These are phyloP conservation scores for Phyllostomus hastatus DNA, from an alignment of 2,113 vertebrate genomes.

Conservation along the genomic window DNA sequence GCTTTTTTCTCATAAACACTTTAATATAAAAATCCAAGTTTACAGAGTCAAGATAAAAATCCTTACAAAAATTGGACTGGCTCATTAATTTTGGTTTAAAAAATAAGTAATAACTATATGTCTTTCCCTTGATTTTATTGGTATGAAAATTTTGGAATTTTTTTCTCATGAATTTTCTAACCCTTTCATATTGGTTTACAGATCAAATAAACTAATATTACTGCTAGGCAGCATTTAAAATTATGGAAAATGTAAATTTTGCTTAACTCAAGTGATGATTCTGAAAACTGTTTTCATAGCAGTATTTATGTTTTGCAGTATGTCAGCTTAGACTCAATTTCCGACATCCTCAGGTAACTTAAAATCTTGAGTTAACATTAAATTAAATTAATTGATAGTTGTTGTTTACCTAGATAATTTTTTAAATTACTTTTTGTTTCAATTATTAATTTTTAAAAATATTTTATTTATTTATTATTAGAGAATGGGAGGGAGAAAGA, in stretches of 20 bases:
- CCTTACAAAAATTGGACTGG: background rate
- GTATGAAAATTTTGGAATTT: background rate
- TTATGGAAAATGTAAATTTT: slow-evolving; percentile 5
- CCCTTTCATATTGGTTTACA: background rate
- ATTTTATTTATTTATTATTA: too few species aligned
- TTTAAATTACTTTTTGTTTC: background rate
- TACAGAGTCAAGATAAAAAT: slow-evolving; percentile 9
- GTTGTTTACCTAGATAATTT: background rate
- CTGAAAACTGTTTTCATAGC: background rate
- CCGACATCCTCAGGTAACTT: background rate
- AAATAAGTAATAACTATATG: background rate
- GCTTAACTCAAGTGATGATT: background rate
- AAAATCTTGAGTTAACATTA: background rate
- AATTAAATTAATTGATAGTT: background rate
- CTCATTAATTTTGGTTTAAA: slow-evolving; percentile 6
- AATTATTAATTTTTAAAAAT: too few species aligned
- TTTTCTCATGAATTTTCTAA: background rate
- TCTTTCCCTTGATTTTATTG: background rate
- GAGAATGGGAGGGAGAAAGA: too few species aligned
- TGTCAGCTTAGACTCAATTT: background rate
- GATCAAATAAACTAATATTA: background rate
- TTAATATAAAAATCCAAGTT: background rate
- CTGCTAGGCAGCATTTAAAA: background rate
- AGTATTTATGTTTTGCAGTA: background rate
- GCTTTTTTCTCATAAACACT: background rate